Evolutionary conservation across 2,888 invertebrate species (phyloP).

Genomic region (Acleris laterana): DNA sequence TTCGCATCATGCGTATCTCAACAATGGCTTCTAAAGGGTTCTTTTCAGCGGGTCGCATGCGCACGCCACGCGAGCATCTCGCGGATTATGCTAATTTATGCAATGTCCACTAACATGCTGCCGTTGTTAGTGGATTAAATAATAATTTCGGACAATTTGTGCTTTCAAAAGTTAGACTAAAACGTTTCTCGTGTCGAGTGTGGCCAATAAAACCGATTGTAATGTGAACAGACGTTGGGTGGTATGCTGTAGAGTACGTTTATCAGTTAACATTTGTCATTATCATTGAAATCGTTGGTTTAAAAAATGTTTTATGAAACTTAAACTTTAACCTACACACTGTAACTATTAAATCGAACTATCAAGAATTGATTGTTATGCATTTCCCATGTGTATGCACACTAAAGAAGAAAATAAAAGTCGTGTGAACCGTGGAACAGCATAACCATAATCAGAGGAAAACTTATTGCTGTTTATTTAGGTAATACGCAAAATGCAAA

Average conservation of each 20-base stretch:
- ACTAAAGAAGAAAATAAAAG: constrained; percentile 50
- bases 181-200: constrained; percentile 7
- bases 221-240: neutral
- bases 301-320: too few relatives aligned
- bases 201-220: neutral
- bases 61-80: constrained; percentile 52
- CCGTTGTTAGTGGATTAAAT: constrained; percentile 21
- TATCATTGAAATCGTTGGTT: too few relatives aligned
- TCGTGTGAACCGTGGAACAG: constrained; percentile 71
- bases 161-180: constrained; percentile 6
- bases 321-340: neutral
- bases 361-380: neutral
- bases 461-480: constrained; percentile 75
- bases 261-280: too few relatives aligned
- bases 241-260: neutral
- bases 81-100: constrained; percentile 60
- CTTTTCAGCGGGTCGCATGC: constrained; percentile 55
- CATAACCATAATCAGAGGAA: constrained; percentile 57
- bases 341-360: neutral
- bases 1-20: constrained; percentile 52
- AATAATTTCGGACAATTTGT: constrained; percentile 22
- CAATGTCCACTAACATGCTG: constrained; percentile 44
- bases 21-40: constrained; percentile 61
- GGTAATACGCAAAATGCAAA: constrained; percentile 79
- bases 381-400: constrained; percentile 14